These are phyloP conservation scores for Zootoca vivipara DNA, from an alignment of 2,113 vertebrate genomes.

Conservation along the genomic window DNA sequence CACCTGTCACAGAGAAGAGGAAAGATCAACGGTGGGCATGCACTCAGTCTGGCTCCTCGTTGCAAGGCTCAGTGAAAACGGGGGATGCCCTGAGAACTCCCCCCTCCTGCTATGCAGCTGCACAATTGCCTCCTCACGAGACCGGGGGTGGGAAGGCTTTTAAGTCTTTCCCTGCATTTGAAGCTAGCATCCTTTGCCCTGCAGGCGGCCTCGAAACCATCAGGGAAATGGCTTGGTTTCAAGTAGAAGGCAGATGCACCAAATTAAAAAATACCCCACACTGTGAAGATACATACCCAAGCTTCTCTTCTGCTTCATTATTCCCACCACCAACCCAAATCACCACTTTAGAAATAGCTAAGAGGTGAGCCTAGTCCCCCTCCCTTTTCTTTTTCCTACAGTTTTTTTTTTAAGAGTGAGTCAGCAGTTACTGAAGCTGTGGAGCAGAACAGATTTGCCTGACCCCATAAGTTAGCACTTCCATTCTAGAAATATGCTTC, in stretches of 20 bases:
- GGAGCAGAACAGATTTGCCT: background rate
- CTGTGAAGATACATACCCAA: background rate
- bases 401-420: background rate
- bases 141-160: background rate
- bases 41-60: background rate
- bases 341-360: background rate
- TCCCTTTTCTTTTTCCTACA: background rate
- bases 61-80: background rate
- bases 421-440: background rate
- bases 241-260: background rate
- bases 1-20: constrained; percentile 76
- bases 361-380: background rate
- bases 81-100: background rate
- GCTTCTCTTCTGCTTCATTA: background rate
- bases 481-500: background rate
- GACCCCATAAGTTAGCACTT: background rate
- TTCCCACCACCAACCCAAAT: background rate
- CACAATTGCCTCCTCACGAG: too few relatives aligned
- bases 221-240: background rate
- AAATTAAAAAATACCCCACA: background rate
- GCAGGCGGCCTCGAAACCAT: background rate
- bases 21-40: background rate
- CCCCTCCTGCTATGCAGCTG: background rate
- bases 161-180: too few relatives aligned
- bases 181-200: background rate